Conservation (phyloP, 2,888 invertebrate species). For the Brachycybe producta region DNA sequence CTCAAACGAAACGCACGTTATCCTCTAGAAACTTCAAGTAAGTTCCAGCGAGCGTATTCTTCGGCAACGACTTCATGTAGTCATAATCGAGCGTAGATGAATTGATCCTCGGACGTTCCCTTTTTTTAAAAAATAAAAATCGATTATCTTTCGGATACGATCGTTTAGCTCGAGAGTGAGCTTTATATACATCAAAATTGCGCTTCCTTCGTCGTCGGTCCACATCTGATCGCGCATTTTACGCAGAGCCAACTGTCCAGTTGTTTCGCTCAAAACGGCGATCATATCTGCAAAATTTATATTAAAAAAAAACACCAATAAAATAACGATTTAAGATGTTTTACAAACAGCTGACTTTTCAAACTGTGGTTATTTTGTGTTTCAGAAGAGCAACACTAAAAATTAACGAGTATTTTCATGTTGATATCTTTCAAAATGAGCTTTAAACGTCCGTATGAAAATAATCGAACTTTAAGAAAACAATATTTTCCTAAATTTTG, state of each 20-base stretch:
- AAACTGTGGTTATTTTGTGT: too few relatives aligned
- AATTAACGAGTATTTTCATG: too few relatives aligned
- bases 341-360: not conserved
- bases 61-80: slow-evolving; percentile 54
- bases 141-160: not conserved
- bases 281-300: slow-evolving; percentile 62
- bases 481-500: too few relatives aligned
- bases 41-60: slow-evolving; percentile 67
- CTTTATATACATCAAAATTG: slow-evolving; percentile 44
- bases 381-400: too few relatives aligned
- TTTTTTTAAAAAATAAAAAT: slow-evolving; percentile 20
- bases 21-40: slow-evolving; percentile 70
- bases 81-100: slow-evolving; percentile 63
- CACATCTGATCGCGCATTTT: slow-evolving; percentile 64
- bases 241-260: slow-evolving; percentile 54
- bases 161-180: slow-evolving; percentile 10
- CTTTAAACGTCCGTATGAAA: too few relatives aligned
- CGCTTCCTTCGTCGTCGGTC: slow-evolving; percentile 56
- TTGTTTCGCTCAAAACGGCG: slow-evolving; percentile 85
- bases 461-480: too few relatives aligned
- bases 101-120: slow-evolving; percentile 73
- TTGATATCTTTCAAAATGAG: too few relatives aligned
- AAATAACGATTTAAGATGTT: not conserved
- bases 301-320: not conserved
- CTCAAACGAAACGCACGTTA: slow-evolving; percentile 45